A percentile compares a stretch with the other conserved stretches of the same genome.
Conservation (phyloP, 2,888 invertebrate species). For the Octonoba sinensis region DNA sequence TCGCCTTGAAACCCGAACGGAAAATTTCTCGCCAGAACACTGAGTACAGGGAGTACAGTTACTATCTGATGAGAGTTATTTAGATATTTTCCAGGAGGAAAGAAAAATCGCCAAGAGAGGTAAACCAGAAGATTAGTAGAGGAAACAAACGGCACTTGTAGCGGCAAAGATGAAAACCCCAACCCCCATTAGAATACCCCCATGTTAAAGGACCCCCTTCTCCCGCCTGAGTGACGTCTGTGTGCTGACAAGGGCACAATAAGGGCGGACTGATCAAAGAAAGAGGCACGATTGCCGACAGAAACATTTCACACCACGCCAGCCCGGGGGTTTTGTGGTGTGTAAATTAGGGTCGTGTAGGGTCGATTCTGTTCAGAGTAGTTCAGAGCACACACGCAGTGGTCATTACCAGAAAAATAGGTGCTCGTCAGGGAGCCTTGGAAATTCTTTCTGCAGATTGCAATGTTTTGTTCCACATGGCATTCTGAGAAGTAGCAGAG, state of each 20-base stretch:
- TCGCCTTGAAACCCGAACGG: not conserved
- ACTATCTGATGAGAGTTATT: too few species aligned
- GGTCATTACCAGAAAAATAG: not conserved
- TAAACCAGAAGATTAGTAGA: conserved; percentile 43
- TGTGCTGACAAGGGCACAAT: conserved; percentile 62
- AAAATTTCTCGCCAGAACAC: conserved; percentile 2
- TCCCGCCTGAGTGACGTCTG: conserved; percentile 55
- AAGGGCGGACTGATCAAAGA: conserved; percentile 55
- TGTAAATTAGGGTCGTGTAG: conserved; percentile 45
- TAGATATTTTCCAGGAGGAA: not conserved
- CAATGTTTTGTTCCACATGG: too few species aligned
- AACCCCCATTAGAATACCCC: not conserved
- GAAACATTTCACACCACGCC: conserved; percentile 57
- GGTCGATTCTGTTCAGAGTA: conserved; percentile 4
- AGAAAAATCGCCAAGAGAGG: conserved; percentile 6
- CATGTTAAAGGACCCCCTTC: not conserved
- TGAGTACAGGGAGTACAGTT: not conserved
- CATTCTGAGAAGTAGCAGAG: too few species aligned
- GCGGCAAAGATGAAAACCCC: conserved; percentile 62
- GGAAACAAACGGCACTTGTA: conserved; percentile 40
- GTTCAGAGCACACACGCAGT: conserved; percentile 3
- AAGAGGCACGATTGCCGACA: conserved; percentile 31
- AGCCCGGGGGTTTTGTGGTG: conserved; percentile 10
- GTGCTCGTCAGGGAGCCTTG: too few species aligned
- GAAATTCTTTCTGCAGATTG: too few species aligned